A percentile compares a stretch with the other conserved stretches of the same genome.
Evolutionary conservation across 2,888 invertebrate species (phyloP).

Genomic region (Troides aeacus): DNA sequence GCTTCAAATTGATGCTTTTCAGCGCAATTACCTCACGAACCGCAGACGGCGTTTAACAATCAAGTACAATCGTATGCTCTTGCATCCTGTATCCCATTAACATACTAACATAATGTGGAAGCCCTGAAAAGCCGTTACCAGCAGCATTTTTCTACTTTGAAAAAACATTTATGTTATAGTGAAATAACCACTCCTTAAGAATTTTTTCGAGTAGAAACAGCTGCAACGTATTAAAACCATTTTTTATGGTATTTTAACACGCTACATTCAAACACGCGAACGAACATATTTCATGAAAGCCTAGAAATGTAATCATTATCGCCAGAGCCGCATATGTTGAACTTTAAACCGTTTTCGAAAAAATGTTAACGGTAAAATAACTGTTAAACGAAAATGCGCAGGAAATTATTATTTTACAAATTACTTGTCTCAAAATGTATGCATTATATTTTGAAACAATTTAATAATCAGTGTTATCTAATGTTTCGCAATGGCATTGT

Average conservation of each 20-base stretch:
- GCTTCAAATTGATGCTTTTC: conserved; percentile 75
- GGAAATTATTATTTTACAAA: neutral
- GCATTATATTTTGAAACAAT: conserved; percentile 20
- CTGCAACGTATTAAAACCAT: conserved; percentile 24
- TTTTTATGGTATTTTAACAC: conserved; percentile 21
- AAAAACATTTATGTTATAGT: neutral
- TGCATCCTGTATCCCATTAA: conserved; percentile 3
- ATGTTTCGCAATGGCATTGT: conserved; percentile 74
- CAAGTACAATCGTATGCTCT: conserved; percentile 41
- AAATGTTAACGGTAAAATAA: conserved; percentile 15
- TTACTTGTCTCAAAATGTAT: neutral
- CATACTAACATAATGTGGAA: neutral
- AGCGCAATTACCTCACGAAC: conserved; percentile 67
- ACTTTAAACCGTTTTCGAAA: conserved; percentile 17
- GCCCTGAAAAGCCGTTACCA: conserved; percentile 15
- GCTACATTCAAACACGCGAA: conserved; percentile 21
- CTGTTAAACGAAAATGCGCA: neutral
- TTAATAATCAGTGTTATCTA: conserved; percentile 62
- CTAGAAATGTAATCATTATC: conserved; percentile 8
- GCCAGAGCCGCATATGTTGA: conserved; percentile 12
- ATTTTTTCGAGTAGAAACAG: conserved; percentile 17
- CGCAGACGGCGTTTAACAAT: conserved; percentile 60
- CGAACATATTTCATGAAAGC: conserved; percentile 14
- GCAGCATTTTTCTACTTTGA: conserved; percentile 10
- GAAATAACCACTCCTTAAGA: conserved; percentile 6